These are phyloP conservation scores for Hydriomena furcata DNA, from an alignment of 2,888 invertebrate species.

Conservation along the genomic window DNA sequence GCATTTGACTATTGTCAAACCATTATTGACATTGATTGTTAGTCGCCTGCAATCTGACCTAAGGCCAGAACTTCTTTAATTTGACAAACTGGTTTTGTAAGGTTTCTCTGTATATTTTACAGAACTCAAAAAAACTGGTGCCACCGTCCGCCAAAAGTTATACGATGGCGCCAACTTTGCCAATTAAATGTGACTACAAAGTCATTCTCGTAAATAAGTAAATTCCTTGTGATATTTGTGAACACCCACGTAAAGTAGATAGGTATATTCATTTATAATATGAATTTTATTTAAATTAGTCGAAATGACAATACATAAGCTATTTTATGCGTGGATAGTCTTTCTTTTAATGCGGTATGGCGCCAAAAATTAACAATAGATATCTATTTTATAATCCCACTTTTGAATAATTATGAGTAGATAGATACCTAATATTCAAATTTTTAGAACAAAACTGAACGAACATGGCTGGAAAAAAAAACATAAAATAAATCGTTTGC, in stretches of 20 bases:
- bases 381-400: too few relatives aligned
- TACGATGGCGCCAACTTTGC: conserved; percentile 37
- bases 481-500: conserved; percentile 3
- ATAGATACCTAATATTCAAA: too few relatives aligned
- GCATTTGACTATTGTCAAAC: too few relatives aligned
- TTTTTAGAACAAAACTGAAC: too few relatives aligned
- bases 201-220: conserved; percentile 32
- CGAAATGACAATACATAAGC: conserved; percentile 20
- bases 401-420: too few relatives aligned
- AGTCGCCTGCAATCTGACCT: too few relatives aligned
- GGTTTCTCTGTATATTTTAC: neutral
- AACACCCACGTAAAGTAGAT: conserved; percentile 26
- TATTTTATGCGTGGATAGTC: conserved; percentile 8
- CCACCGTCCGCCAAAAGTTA: conserved; percentile 3
- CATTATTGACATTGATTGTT: too few relatives aligned
- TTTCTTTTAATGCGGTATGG: too few relatives aligned
- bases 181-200: conserved; percentile 19
- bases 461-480: too few relatives aligned
- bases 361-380: neutral
- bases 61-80: too few relatives aligned
- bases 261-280: too few relatives aligned
- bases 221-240: conserved; percentile 35
- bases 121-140: neutral
- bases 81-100: too few relatives aligned
- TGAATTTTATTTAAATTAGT: conserved; percentile 26